phyloP scores from a whole-genome alignment of 2,113 vertebrate genomes.

The Chaetodon auriga region DNA sequence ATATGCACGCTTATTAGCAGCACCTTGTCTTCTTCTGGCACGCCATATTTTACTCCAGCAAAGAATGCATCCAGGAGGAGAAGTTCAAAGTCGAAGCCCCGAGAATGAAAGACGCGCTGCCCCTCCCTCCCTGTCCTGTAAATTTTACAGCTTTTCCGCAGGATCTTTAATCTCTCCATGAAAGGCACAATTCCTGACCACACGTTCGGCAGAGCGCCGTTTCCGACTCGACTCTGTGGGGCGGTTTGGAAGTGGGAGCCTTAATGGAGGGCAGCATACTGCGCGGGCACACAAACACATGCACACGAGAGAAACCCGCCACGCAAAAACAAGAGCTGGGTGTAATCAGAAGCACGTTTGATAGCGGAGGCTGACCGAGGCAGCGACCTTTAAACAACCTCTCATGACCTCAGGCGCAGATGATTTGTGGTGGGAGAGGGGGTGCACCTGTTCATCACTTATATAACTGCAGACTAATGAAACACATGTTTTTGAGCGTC shows the following conservation, averaged over 20 bases:
- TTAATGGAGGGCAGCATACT: constrained; percentile 66
- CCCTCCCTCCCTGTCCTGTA: constrained; percentile 39
- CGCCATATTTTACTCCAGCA: constrained; percentile 34
- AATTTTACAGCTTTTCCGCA: constrained; percentile 63
- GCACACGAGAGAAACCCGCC: constrained; percentile 12
- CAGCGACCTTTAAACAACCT: constrained; percentile 40
- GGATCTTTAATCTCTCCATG: constrained; percentile 70
- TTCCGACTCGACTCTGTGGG: constrained; percentile 24
- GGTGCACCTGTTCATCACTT: constrained; percentile 62
- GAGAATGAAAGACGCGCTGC: constrained; percentile 60
- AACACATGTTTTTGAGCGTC: constrained; percentile 35
- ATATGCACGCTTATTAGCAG: constrained; percentile 67
- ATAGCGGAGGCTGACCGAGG: constrained; percentile 10
- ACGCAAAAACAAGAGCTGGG: constrained; percentile 21
- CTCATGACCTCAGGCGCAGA: constrained; percentile 47
- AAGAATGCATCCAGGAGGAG: constrained; percentile 57
- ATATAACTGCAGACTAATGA: constrained; percentile 13
- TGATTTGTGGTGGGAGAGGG: constrained; percentile 16
- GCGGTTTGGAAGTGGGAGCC: constrained; percentile 34
- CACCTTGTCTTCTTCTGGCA: constrained; percentile 38
- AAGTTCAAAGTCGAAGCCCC: constrained; percentile 69
- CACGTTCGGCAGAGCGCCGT: constrained; percentile 1
- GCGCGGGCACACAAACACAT: constrained; percentile 41
- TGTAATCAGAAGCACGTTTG: constrained; percentile 51
- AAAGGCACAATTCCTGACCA: constrained; percentile 17